Evolutionary conservation across 2,797 vertebrate species (phyloP).

Genomic region (Alfaro cultratus): DNA sequence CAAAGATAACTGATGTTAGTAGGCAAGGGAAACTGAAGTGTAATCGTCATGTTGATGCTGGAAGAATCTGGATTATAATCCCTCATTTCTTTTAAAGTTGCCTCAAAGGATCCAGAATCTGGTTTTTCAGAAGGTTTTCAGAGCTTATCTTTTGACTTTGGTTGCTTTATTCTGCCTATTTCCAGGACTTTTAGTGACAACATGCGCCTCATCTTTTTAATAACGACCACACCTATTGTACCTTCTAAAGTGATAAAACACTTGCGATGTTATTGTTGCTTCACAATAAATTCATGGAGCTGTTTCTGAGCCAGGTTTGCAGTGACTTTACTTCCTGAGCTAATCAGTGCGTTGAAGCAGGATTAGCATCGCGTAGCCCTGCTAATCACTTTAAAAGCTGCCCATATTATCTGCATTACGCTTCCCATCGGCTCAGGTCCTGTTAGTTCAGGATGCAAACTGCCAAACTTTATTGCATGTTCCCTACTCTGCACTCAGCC

Average conservation of each 20-base stretch:
- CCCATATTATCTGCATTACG: slow-evolving; percentile 20
- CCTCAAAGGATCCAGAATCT: not conserved
- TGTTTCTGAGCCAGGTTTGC: slow-evolving; percentile 14
- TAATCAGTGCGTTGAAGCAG: slow-evolving; percentile 37
- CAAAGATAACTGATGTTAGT: not conserved
- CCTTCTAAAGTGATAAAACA: not conserved
- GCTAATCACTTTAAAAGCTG: slow-evolving; percentile 52
- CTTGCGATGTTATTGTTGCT: not conserved
- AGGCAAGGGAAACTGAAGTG: not conserved
- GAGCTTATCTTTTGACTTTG: not conserved
- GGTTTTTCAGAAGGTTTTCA: not conserved
- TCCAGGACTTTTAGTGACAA: not conserved
- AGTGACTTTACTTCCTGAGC: slow-evolving; percentile 25
- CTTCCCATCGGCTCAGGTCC: not conserved
- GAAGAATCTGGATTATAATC: not conserved
- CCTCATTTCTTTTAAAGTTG: not conserved
- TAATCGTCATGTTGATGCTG: not conserved
- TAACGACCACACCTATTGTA: not conserved
- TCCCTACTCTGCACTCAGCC: slow-evolving; percentile 31
- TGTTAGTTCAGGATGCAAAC: slow-evolving; percentile 5
- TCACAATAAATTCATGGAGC: not conserved
- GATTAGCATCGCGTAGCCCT: slow-evolving; percentile 46
- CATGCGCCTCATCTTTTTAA: not conserved
- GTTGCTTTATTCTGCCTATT: not conserved
- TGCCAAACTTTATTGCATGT: slow-evolving; percentile 29